A percentile compares a stretch with the other conserved stretches of the same genome.
Evolutionary conservation across 1,140 invertebrate genomes (phyloP).

Genomic region (Drosophila kepulauana): DNA sequence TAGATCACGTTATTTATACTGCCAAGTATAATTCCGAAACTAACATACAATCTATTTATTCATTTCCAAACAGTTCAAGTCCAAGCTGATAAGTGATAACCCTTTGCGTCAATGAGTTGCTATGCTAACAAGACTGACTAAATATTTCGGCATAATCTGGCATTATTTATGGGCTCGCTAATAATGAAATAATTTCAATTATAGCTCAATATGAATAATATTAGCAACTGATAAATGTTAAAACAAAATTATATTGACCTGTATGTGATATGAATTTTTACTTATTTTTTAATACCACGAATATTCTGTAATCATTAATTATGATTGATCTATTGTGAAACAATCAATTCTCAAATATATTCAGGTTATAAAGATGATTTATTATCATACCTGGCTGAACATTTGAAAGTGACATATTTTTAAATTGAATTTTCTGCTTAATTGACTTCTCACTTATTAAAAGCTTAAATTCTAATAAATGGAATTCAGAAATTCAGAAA

Average conservation of each 20-base stretch:
- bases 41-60: background rate
- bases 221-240: background rate
- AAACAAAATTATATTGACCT: no score
- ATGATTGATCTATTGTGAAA: no score
- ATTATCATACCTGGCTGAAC: no score
- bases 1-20: conserved; percentile 20
- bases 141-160: background rate
- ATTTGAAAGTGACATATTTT: no score
- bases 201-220: background rate
- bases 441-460: no score
- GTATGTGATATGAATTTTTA: no score
- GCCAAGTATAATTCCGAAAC: background rate
- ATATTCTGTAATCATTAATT: no score
- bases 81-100: conserved; percentile 49
- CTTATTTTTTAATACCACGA: no score
- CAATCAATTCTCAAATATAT: background rate
- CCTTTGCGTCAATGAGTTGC: conserved; percentile 28
- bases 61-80: conserved; percentile 44
- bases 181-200: background rate
- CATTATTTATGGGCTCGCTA: background rate
- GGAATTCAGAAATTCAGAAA: no score
- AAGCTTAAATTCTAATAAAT: no score
- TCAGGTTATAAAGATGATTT: no score
- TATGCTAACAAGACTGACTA: conserved; percentile 3
- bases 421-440: no score